Conservation (phyloP, 2,888 invertebrate genomes). For the Orchesellides sinensis region DNA sequence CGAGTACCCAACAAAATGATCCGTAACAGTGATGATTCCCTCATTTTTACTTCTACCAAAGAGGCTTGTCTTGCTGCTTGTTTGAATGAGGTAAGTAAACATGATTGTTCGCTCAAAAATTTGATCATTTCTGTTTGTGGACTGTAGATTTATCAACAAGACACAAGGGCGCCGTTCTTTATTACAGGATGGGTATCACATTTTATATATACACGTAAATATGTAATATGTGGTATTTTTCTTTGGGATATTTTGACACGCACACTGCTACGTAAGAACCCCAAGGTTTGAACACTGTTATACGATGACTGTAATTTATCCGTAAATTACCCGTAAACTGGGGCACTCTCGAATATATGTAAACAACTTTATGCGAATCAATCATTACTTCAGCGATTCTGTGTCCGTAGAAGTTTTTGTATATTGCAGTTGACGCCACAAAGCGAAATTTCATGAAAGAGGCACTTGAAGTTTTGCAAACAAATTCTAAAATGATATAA, state of each 20-base stretch:
- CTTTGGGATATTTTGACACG: not conserved
- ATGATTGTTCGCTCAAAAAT: not conserved
- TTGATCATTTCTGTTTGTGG: not conserved
- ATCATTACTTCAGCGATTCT: not conserved
- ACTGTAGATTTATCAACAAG: too few species aligned
- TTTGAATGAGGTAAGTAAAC: slow-evolving; percentile 86
- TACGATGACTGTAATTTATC: too few species aligned
- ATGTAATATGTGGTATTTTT: not conserved
- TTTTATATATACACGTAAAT: too few species aligned
- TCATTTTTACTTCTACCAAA: slow-evolving; percentile 95
- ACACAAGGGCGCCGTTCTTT: not conserved
- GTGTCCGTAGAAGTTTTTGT: too few species aligned
- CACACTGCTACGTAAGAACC: not conserved
- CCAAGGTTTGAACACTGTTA: too few species aligned
- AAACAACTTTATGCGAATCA: not conserved
- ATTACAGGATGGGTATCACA: too few species aligned
- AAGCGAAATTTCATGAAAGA: too few species aligned
- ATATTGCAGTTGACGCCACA: too few species aligned
- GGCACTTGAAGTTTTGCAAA: too few species aligned
- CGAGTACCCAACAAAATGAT: slow-evolving; percentile 95
- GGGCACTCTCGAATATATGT: not conserved
- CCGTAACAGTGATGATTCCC: slow-evolving; percentile 91
- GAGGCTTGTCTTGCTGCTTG: slow-evolving; percentile 96
- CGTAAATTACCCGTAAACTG: too few species aligned
- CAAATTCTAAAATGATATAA: not conserved